Conservation (phyloP, 2,113 vertebrate genomes). For the Scatophagus argus region DNA sequence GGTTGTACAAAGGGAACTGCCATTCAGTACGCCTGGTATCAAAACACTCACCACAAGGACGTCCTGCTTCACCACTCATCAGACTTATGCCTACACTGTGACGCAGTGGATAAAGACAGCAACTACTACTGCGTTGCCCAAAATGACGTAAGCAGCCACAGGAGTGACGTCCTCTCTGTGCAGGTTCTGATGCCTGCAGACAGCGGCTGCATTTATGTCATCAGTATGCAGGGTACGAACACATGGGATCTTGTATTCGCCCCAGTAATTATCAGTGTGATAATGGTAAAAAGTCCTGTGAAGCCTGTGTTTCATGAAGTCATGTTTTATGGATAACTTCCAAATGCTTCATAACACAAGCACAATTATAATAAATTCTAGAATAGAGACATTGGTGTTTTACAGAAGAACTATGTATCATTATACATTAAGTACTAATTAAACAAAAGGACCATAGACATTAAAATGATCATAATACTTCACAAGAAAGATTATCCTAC, state of each 20-base stretch:
- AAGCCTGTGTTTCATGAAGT: background rate
- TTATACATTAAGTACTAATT: background rate
- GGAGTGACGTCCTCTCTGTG: conserved; percentile 64
- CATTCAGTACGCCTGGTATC: conserved; percentile 76
- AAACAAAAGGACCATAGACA: background rate
- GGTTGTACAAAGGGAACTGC: conserved; percentile 51
- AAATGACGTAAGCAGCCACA: conserved; percentile 66
- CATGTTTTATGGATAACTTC: background rate
- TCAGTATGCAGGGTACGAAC: conserved; percentile 69
- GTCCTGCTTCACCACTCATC: conserved; percentile 15
- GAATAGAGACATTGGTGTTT: no score
- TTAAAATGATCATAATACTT: background rate
- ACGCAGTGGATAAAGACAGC: conserved; percentile 24
- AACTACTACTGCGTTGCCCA: conserved; percentile 69
- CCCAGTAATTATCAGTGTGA: background rate
- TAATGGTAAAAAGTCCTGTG: background rate
- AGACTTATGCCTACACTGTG: conserved; percentile 73
- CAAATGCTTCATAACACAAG: no score
- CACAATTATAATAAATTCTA: background rate
- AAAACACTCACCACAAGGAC: background rate
- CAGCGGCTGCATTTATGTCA: conserved; percentile 67
- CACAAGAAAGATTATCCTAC: background rate
- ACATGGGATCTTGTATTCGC: rapidly evolving
- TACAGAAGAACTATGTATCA: no score
- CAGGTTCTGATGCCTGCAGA: conserved; percentile 59